Base-by-base conservation (phyloP, 2,113 vertebrate genomes). In the Hippolais icterina region DNA sequence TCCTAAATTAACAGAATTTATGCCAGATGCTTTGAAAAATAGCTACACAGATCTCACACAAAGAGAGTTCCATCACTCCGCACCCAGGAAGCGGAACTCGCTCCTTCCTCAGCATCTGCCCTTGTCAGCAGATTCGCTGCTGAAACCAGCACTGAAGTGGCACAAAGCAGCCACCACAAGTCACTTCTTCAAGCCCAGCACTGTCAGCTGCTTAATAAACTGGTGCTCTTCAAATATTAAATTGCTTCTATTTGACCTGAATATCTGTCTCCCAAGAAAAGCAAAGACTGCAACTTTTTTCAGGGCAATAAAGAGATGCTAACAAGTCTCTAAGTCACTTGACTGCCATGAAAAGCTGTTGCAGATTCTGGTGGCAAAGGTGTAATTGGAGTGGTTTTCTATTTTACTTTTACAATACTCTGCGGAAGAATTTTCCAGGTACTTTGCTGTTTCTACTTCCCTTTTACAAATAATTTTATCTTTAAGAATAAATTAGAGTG, bases 231-330 rank as follows among this genome's bases (percentile, higher is more conserved):
- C 76, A 88, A 70, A 81, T 46, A 88, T 21, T 53, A 83, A 83
- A 77, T 66, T 75, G 59, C n/a, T 83, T 80, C 92, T 90, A 33
- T 64, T 66, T 94, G 93, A 94, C 76, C 63, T 83, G 63, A 90
- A 80, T 83, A 91, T 79, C 21, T 8, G 50, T 44, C 63, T 72
- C 56, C 29, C 24, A 28, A 84, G 41, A 93, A 89, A 83, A 94
- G 69, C 10, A 65, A 83, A 0, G 0, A 78, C 9, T 66, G 81
- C 57, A 83, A 70, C 24, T 56, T 87, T 91, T 80, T 88, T 71
- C 46, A 69, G 59, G 52, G 75, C 79, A 93, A 42, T 37, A 94
- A 93, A 57, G 65, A 76, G 37, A 77, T 47, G 23, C 68, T 81
- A 92, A 92, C 25, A 39, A 93, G 64, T 17, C 61, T 71, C 50